A percentile compares a stretch with the other conserved stretches of the same genome.
Conservation (phyloP, 2,797 vertebrate species). For the Pseudocheirus occidentalis region DNA sequence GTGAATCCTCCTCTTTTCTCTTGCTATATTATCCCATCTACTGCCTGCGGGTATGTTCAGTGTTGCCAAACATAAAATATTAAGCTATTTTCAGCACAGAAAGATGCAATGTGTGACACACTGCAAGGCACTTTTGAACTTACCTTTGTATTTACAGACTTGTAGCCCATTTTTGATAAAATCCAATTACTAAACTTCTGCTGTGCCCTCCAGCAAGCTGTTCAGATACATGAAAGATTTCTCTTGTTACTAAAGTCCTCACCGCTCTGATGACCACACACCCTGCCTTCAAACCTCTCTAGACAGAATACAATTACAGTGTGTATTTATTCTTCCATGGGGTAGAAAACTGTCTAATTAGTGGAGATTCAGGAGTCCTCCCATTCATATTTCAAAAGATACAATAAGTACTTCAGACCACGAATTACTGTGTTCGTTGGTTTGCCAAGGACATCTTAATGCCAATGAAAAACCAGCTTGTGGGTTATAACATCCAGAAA, state of each 20-base stretch:
- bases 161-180: conserved; percentile 70
- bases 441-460: not conserved
- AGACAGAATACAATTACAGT: conserved; percentile 73
- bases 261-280: conserved; percentile 64
- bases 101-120: conserved; percentile 54
- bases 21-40: conserved; percentile 37
- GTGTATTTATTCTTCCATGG: conserved; percentile 48
- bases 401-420: not conserved
- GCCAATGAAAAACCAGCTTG: not conserved
- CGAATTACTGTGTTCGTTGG: not conserved
- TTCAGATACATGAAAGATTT: conserved; percentile 65
- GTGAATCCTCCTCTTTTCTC: conserved; percentile 38
- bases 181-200: conserved; percentile 70
- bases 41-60: conserved; percentile 46
- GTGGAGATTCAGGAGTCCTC: conserved; percentile 29
- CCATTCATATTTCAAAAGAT: conserved; percentile 51
- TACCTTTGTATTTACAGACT: conserved; percentile 72
- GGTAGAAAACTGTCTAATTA: conserved; percentile 61
- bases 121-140: conserved; percentile 70
- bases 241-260: conserved; percentile 70
- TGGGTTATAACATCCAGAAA: not conserved
- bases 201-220: conserved; percentile 69
- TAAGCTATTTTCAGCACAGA: conserved; percentile 71
- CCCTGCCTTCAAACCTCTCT: conserved; percentile 66
- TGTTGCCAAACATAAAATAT: conserved; percentile 73